These are phyloP conservation scores for Hypercompe scribonia DNA, from an alignment of 2,888 invertebrate species.

Conservation along the genomic window DNA sequence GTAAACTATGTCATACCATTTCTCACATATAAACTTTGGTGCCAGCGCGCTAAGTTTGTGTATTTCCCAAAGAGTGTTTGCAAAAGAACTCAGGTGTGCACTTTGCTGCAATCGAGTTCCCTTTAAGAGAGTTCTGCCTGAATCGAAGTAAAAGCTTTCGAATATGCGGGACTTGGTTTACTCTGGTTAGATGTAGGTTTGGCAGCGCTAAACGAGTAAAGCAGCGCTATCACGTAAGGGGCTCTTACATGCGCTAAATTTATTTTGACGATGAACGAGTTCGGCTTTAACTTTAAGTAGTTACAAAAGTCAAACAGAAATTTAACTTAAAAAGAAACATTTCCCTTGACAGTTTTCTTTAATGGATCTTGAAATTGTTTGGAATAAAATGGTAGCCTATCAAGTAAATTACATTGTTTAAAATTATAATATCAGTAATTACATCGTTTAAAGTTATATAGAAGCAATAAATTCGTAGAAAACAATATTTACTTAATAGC, in stretches of 20 bases:
- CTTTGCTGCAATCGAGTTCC: slow-evolving; percentile 69
- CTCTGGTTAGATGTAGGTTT: slow-evolving; percentile 19
- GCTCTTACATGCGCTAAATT: slow-evolving; percentile 15
- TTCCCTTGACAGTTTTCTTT: neutral
- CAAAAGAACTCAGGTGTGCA: slow-evolving; percentile 63
- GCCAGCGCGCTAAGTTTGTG: slow-evolving; percentile 63
- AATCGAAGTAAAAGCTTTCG: slow-evolving; percentile 69
- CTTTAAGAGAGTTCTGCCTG: slow-evolving; percentile 64
- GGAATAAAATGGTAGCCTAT: neutral
- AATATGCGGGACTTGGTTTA: slow-evolving; percentile 67
- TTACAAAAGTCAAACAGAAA: neutral
- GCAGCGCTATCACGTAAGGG: neutral
- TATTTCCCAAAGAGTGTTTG: slow-evolving; percentile 63
- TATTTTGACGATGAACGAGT: slow-evolving; percentile 11
- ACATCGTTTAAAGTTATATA: neutral
- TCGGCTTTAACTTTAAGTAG: neutral
- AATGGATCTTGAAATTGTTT: neutral
- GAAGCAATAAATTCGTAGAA: neutral
- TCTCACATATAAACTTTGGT: slow-evolving; percentile 59
- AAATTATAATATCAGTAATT: neutral
- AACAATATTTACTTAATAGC: slow-evolving; percentile 7
- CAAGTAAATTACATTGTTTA: neutral
- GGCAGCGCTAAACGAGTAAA: slow-evolving; percentile 27
- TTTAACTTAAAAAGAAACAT: neutral
- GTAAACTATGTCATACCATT: slow-evolving; percentile 55